Conservation (phyloP, 2,797 vertebrate species). For the Schizothorax lantsangensis region DNA sequence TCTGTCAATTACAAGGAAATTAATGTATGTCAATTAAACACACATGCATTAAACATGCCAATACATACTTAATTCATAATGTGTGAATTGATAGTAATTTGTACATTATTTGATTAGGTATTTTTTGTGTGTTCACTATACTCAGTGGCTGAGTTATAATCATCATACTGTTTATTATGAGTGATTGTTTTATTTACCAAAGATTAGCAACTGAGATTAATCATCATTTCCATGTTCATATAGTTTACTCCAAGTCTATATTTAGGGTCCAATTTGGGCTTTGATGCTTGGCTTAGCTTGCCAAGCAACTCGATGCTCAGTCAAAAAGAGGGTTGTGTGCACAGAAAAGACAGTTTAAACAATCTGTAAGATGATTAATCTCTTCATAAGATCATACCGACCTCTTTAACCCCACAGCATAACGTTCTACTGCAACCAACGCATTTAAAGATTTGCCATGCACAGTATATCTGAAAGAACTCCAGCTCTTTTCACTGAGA, state of each 20-base stretch:
- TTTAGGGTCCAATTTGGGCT: constrained; percentile 44
- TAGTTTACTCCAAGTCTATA: constrained; percentile 37
- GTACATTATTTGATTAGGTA: neutral
- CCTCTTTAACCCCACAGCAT: neutral
- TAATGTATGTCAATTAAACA: neutral
- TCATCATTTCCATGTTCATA: constrained; percentile 41
- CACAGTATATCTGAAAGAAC: neutral
- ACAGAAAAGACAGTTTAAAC: constrained; percentile 9
- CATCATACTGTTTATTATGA: constrained; percentile 27
- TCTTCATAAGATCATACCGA: neutral
- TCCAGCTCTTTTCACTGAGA: neutral
- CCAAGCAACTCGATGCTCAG: constrained; percentile 4
- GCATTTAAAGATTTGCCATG: neutral
- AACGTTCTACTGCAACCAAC: neutral
- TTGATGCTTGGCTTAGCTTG: constrained; percentile 26
- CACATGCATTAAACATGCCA: neutral
- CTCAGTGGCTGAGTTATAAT: constrained; percentile 18
- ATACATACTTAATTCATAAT: neutral
- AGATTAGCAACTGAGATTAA: constrained; percentile 33
- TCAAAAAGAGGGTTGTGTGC: neutral
- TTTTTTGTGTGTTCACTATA: constrained; percentile 1
- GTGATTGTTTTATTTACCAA: constrained; percentile 47
- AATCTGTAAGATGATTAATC: neutral
- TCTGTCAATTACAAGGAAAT: neutral
- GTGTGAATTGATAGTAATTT: neutral